Base-by-base conservation (phyloP, 2,888 invertebrate species). In the Drosophila testacea region DNA sequence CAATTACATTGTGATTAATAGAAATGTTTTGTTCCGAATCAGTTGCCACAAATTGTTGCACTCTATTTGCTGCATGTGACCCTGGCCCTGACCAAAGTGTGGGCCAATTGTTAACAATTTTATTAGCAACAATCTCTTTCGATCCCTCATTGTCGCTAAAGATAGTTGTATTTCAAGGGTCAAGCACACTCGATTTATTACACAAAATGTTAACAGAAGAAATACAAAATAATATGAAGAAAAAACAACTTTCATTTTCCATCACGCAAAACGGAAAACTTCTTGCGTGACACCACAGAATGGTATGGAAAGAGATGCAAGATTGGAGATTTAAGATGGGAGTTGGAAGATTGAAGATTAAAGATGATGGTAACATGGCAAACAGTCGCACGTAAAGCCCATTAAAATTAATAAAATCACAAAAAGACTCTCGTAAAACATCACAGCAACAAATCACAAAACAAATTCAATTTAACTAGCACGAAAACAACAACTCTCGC, bases 181-280 rank as follows among this genome's bases (percentile, higher is more conserved):
- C 68, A 73, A 67, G 51, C 46, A 51, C 59, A 55, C 27, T 28
- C 39, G 27, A 13, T 59, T 66, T 77, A 66, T 61, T 57, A 61
- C 55, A 60, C 56, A 47, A 59, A 69, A 64, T 34, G 27, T 9
- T n/a, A 4, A 11, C 22, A 34, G n/a, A 32, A 32, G 50, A 57
- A n/a, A 46, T n/a, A 44, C 6, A n/a, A 34, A 52, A 39, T 47
- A 47, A 46, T 46, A 46, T 44, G 34, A 60, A 59, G 50, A 60
- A 48, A 44, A 56, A 44, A 75, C 76, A 88, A 90, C 91, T 90
- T 91, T 90, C 91, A 84, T 90, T 90, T 91, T 90, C 83, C 71
- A 71, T 55, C 73, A 77, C 74, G 79, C 82, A 67, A 82, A 71
- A 77, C 73, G 72, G 74, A 79, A 88, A 79, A 79, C 69, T 78